Evolutionary conservation across 2,888 invertebrate species (phyloP).

Genomic region (Tetragonula carbonaria): DNA sequence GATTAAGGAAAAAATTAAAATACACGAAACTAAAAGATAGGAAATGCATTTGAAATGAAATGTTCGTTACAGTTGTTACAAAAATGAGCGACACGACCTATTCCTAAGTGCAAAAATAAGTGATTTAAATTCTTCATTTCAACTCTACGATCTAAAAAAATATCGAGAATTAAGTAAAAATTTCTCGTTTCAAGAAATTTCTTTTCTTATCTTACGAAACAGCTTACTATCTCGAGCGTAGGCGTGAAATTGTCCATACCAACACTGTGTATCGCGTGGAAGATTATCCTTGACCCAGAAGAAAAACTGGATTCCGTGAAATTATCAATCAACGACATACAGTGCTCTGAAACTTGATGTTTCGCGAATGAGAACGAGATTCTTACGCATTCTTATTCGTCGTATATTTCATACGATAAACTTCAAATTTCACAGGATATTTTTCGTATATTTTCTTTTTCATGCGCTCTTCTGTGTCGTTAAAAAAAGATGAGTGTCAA

Average conservation of each 20-base stretch:
- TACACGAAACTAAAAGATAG: background rate
- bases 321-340: conserved; percentile 40
- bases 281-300: conserved; percentile 66
- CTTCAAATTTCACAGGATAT: conserved; percentile 14
- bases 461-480: background rate
- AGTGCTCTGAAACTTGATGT: conserved; percentile 18
- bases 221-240: background rate
- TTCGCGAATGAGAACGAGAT: conserved; percentile 48
- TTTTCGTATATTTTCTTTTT: background rate
- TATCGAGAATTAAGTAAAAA: too few relatives aligned
- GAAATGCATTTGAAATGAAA: too few relatives aligned
- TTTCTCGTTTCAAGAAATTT: background rate
- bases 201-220: background rate
- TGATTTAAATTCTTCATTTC: too few relatives aligned
- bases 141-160: too few relatives aligned
- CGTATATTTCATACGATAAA: conserved; percentile 31
- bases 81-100: too few relatives aligned
- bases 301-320: conserved; percentile 55
- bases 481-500: background rate
- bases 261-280: background rate
- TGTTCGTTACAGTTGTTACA: too few relatives aligned
- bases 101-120: too few relatives aligned
- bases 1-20: background rate
- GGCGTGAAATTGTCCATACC: background rate
- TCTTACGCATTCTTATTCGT: conserved; percentile 31